These are phyloP conservation scores for Oreotrochilus melanogaster DNA, from an alignment of 2,113 vertebrate species.

Conservation along the genomic window DNA sequence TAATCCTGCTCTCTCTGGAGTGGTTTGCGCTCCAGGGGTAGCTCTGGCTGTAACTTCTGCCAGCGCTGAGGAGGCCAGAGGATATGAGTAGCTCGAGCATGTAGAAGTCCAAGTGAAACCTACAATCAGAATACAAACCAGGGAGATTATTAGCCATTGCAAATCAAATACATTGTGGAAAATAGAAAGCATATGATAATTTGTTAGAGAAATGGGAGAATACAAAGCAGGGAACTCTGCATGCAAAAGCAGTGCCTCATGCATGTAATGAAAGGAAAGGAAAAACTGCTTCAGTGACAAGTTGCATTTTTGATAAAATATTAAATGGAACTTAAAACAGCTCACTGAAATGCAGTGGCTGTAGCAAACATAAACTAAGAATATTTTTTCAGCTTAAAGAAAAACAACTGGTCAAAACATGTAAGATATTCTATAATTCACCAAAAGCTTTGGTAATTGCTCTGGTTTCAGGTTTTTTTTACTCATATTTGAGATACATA, in stretches of 20 bases:
- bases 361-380: neutral
- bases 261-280: neutral
- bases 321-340: neutral
- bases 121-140: slow-evolving; percentile 39
- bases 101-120: slow-evolving; percentile 83
- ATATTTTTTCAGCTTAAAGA: neutral
- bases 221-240: neutral
- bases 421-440: neutral
- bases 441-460: neutral
- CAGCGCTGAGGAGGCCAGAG: slow-evolving; percentile 83
- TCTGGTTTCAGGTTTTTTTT: neutral
- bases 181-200: neutral
- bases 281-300: neutral
- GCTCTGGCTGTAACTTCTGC: slow-evolving; percentile 77
- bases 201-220: neutral
- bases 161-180: neutral
- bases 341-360: neutral
- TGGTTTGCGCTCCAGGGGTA: slow-evolving; percentile 73
- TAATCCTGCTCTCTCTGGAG: slow-evolving; percentile 51
- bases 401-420: neutral
- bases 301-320: neutral
- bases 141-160: neutral
- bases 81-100: slow-evolving; percentile 82
- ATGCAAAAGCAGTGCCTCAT: neutral
- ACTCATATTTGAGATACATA: neutral